Percentiles rank a stretch among this genome's conserved stretches.
phyloP scores from a whole-genome alignment of 2,797 vertebrate genomes.

The Alauda arvensis region DNA sequence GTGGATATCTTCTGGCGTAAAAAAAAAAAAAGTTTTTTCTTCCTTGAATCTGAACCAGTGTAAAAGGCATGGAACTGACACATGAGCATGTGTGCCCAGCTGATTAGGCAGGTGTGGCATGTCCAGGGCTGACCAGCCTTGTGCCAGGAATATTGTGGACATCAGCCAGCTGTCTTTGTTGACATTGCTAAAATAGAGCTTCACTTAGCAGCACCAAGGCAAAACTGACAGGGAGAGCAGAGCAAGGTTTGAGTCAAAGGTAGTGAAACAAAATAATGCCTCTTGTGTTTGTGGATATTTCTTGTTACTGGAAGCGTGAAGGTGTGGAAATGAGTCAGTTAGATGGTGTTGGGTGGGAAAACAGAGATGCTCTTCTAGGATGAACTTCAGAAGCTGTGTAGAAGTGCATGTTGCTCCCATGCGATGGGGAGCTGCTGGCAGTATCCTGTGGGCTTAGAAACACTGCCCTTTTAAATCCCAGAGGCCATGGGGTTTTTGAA shows the following conservation, averaged over 20 bases:
- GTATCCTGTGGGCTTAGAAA: not conserved
- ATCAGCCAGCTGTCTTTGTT: slow-evolving; percentile 57
- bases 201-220: not conserved
- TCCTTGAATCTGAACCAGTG: not conserved
- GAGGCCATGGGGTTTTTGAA: fast-evolving
- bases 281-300: fast-evolving
- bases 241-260: not conserved
- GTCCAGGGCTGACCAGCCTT: slow-evolving; percentile 26
- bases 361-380: not conserved
- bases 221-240: not conserved
- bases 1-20: not conserved
- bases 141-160: slow-evolving; percentile 42
- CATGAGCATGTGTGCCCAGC: not conserved
- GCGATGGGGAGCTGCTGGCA: not conserved
- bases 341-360: not conserved
- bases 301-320: not conserved
- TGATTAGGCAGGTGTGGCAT: slow-evolving; percentile 52
- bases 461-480: not conserved
- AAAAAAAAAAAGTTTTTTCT: not conserved
- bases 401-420: not conserved
- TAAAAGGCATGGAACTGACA: not conserved
- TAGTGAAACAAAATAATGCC: not conserved
- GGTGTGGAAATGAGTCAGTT: not conserved
- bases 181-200: slow-evolving; percentile 41
- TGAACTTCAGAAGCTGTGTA: not conserved